These are phyloP conservation scores for Acanthurus lineatus DNA, from an alignment of 2,797 vertebrate species.

Conservation along the genomic window DNA sequence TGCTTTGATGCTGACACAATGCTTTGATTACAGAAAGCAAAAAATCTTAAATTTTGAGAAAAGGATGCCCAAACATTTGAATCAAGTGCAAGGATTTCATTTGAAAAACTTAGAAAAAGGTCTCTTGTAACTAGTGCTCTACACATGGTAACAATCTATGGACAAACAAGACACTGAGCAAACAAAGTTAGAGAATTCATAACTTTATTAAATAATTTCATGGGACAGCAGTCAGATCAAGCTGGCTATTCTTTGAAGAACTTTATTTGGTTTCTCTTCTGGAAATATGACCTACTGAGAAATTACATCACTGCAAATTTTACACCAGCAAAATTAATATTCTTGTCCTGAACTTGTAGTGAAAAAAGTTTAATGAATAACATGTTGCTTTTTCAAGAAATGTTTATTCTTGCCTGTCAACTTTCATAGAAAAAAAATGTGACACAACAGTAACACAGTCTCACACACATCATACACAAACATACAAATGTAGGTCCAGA, in stretches of 20 bases:
- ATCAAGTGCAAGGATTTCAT: background rate
- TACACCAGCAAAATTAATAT: background rate
- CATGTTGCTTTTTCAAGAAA: background rate
- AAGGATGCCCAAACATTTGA: background rate
- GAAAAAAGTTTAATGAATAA: background rate
- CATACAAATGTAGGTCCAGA: background rate
- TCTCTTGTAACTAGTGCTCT: background rate
- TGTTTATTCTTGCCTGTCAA: background rate
- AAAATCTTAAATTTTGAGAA: background rate
- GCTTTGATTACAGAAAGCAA: background rate
- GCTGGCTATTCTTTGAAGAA: background rate
- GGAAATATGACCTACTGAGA: background rate
- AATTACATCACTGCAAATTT: background rate
- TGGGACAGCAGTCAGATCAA: too few relatives aligned
- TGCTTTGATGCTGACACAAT: background rate
- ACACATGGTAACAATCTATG: too few relatives aligned
- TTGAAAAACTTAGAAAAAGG: background rate
- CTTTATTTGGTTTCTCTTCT: background rate
- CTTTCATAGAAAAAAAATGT: background rate
- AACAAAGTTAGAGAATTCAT: too few relatives aligned
- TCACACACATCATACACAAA: background rate
- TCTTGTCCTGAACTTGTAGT: background rate
- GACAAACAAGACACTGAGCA: too few relatives aligned
- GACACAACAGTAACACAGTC: background rate
- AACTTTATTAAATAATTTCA: too few relatives aligned